Evolutionary conservation across 2,888 invertebrate species (phyloP), one percentile per base, ranked within the genome.

Genomic region (Pristionchus fissidentatus): DNA sequence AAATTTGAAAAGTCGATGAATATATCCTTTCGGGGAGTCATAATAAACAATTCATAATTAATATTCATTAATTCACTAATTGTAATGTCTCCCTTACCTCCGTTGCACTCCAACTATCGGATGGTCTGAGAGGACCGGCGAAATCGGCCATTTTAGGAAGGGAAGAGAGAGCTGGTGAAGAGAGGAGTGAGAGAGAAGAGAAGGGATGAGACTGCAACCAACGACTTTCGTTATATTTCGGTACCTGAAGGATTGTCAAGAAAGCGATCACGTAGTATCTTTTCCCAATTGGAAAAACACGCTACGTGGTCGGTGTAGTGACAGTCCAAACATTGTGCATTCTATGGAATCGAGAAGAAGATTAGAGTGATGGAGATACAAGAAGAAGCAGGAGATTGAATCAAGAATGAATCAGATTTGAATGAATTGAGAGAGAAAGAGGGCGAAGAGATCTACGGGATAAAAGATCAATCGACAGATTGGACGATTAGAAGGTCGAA

Each of bases 101-200:
- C 0, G 91, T 90, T 26, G 87, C 85, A 1, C 89, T 88, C 86
- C 87, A 89, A 66, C 88, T 88, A 84, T 90, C 89, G 0, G 90
- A 88, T 3, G 87, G 85, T 52, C 85, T 80, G 38, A 84, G 60
- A 13, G 86, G 86, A 35, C 85, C 85, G 26, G 75, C 83, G 38
- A 84, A 83, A 57, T 87, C 87, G 0, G 84, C 85, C 87, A 87
- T 87, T 55, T 46, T 62, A 52, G 52, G 77, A 35, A 73, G 73
- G 26, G 19, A 55, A n/a, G 52, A 52, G 78, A 52, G 22, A 43
- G 43, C 22, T 35, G 78, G 52, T 52, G 29, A 55, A 78, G 41
- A 4, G 15, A 62, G 3, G 22, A 73, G 26, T 26, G 43, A 26
- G 38, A 35, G 46, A 7, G 15, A 46, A 5, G 43, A 73, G n/a